Percentiles rank a stretch among this genome's conserved stretches.
Evolutionary conservation across 2,888 invertebrate species (phyloP).

Genomic region (Taenaris catops): DNA sequence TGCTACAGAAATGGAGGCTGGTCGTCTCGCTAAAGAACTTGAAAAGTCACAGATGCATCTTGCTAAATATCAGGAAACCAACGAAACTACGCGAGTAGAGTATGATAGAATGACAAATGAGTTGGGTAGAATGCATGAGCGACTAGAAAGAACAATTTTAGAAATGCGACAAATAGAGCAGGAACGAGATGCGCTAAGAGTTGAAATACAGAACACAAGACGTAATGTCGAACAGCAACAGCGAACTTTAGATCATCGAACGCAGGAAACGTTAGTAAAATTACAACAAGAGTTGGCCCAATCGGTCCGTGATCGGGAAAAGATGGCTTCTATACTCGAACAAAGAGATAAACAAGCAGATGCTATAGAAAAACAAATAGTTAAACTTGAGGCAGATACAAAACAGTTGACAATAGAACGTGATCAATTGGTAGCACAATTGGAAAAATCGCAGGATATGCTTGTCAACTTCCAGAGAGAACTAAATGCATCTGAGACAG

Average conservation of each 20-base stretch:
- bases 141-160: slow-evolving; percentile 85
- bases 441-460: slow-evolving; percentile 96
- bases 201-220: slow-evolving; percentile 83
- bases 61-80: slow-evolving; percentile 90
- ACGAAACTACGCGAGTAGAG: slow-evolving; percentile 90
- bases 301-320: slow-evolving; percentile 86
- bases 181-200: slow-evolving; percentile 85
- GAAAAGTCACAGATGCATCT: slow-evolving; percentile 92
- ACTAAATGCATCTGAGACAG: slow-evolving; percentile 89
- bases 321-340: slow-evolving; percentile 87
- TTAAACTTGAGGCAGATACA: slow-evolving; percentile 91
- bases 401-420: slow-evolving; percentile 92
- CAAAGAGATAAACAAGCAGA: slow-evolving; percentile 89
- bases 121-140: slow-evolving; percentile 88
- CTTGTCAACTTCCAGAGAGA: slow-evolving; percentile 96
- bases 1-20: slow-evolving; percentile 91
- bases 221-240: slow-evolving; percentile 83
- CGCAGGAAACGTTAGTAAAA: slow-evolving; percentile 86
- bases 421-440: slow-evolving; percentile 92
- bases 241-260: slow-evolving; percentile 82
- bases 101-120: slow-evolving; percentile 92
- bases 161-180: slow-evolving; percentile 86
- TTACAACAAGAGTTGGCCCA: slow-evolving; percentile 87
- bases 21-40: slow-evolving; percentile 89
- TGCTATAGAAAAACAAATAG: slow-evolving; percentile 91